Conservation (phyloP, 2,888 invertebrate species). For the Aphodius sticticus region DNA sequence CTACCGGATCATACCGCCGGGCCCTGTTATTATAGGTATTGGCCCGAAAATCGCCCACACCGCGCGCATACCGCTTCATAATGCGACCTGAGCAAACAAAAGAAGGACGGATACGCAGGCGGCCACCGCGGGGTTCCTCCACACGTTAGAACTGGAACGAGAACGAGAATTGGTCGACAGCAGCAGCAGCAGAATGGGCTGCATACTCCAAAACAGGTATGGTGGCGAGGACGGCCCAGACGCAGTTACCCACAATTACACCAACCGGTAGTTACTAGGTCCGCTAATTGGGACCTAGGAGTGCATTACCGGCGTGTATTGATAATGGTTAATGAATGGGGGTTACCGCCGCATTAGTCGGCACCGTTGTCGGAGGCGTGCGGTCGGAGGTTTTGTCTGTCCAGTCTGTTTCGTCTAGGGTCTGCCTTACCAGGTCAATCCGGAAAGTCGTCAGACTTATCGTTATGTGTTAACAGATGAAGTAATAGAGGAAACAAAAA, state of each 20-base stretch:
- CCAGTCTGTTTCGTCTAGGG: background rate
- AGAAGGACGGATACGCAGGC: background rate
- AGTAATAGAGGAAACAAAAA: too few relatives aligned
- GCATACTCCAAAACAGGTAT: background rate
- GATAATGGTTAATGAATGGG: slow-evolving; percentile 4
- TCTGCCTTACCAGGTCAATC: too few relatives aligned
- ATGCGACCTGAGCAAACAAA: background rate
- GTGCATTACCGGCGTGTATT: background rate
- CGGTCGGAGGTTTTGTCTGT: too few relatives aligned
- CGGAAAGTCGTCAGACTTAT: too few relatives aligned
- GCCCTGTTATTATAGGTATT: background rate
- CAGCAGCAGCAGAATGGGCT: background rate
- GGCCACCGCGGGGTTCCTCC: background rate
- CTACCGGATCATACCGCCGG: background rate
- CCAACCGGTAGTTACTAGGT: background rate
- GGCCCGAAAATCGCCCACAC: background rate
- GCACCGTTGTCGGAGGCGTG: too few relatives aligned
- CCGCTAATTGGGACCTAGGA: background rate
- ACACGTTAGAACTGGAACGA: background rate
- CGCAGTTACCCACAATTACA: background rate
- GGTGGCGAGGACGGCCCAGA: background rate
- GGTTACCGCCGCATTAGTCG: background rate
- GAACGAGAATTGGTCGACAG: background rate
- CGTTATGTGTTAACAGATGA: too few relatives aligned
- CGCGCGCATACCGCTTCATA: background rate